Evolutionary conservation across 2,888 invertebrate species (phyloP).

Genomic region (Hypsopygia costalis): DNA sequence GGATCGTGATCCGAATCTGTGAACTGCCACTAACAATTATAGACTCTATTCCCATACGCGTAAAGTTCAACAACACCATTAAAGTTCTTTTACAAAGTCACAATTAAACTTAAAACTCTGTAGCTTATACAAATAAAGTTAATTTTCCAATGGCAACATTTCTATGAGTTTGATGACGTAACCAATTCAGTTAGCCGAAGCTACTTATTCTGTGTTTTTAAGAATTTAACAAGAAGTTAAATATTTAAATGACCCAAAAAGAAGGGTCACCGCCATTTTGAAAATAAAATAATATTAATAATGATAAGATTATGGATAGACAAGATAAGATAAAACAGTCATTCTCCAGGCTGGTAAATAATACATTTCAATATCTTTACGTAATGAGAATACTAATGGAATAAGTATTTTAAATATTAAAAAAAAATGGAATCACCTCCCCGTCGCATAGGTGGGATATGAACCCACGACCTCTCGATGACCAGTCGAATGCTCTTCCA

Average conservation of each 20-base stretch:
- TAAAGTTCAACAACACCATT: constrained; percentile 14
- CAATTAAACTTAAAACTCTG: constrained; percentile 12
- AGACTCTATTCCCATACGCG: constrained; percentile 14
- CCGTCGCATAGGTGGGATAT: no score
- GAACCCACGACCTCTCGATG: no score
- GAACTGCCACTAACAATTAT: constrained; percentile 17
- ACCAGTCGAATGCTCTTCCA: no score
- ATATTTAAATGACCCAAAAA: constrained; percentile 7
- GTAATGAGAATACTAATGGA: no score
- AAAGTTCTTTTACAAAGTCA: neutral
- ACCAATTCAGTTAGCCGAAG: constrained; percentile 3
- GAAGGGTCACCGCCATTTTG: neutral
- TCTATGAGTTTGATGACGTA: constrained; percentile 1
- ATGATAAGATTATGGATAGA: no score
- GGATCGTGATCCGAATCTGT: constrained; percentile 29
- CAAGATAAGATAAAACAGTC: no score
- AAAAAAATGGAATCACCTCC: no score
- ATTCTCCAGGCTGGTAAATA: no score
- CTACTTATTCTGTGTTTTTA: constrained; percentile 6
- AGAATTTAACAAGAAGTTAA: constrained; percentile 4
- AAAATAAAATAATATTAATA: neutral
- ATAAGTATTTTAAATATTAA: no score
- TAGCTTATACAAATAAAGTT: neutral
- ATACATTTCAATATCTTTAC: no score
- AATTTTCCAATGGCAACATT: neutral